Base-by-base conservation (phyloP, 2,113 vertebrate species). In the Casuarius casuarius region DNA sequence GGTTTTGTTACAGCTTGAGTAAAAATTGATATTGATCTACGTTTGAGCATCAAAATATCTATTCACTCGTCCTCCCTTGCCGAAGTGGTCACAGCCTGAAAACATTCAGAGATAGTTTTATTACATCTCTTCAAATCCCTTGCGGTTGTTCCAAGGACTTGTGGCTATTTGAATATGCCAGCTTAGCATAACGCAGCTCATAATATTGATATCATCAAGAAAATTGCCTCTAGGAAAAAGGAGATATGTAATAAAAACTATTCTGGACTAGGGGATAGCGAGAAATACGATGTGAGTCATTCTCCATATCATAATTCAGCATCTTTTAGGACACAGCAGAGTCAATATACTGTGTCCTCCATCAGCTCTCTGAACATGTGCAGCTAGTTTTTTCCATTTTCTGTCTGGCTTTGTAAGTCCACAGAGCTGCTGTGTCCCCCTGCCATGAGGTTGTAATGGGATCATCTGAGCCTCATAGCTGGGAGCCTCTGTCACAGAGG, bases 111-210 rank as follows among this genome's bases (percentile, higher is more conserved):
- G 7, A 29, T 84, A 16, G 5, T n/a, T 91, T 94, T 90, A 78
- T 58, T 79, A 17, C 16, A 40, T 38, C 38, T 93, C 48, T 88
- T 92, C 48, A 89, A 95, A 97, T 84, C 82, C 65, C 54, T 91
- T 95, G 76, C n/a, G 62, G 42, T 67, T 94, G 31, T 90, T 94
- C 46, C 40, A 88, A 90, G 81, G 87, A 90, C 72, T 93, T 81
- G 65, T 91, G 2, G 8, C 67, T 94, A 61, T 63, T 89, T 40
- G 87, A 97, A 68, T 92, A 76, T 38, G n/a, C 58, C 81, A 93
- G 1, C 52, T 79, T 84, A 74, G 49, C 92, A 87, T 71, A 88
- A 75, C 26, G 18, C 13, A 93, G 68, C 72, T 93, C 5, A 4
- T 19, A 84, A 81, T 84, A 90, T 96, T 94, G 96, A 83, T 79